phyloP scores from a whole-genome alignment of 2,797 vertebrate genomes.

The Manis javanica region DNA sequence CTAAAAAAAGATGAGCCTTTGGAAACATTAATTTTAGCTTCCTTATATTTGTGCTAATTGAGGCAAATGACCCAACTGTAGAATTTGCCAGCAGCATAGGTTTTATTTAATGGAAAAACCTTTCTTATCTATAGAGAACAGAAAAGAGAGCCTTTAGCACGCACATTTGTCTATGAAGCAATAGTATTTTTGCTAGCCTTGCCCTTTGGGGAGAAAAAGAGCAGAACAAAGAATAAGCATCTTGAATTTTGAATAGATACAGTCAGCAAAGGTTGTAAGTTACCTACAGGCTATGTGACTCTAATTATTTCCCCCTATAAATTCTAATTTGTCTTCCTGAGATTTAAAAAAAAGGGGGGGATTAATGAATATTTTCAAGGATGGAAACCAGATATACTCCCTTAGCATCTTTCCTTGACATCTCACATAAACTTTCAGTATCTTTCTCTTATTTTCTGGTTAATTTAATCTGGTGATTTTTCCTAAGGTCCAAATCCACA shows the following conservation, averaged over 20 bases:
- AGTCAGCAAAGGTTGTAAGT: slow-evolving; percentile 23
- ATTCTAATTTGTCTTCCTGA: slow-evolving; percentile 61
- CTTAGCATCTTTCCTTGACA: slow-evolving; percentile 34
- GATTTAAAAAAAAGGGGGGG: background rate
- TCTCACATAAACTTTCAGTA: background rate
- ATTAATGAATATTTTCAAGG: slow-evolving; percentile 64
- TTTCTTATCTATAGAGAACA: slow-evolving; percentile 71
- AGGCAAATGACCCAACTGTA: slow-evolving; percentile 64
- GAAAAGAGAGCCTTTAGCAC: slow-evolving; percentile 58
- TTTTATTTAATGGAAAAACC: slow-evolving; percentile 74
- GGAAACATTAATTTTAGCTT: slow-evolving; percentile 55
- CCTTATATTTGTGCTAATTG: slow-evolving; percentile 61
- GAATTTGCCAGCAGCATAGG: slow-evolving; percentile 53
- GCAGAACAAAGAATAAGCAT: slow-evolving; percentile 26
- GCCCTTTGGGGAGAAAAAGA: slow-evolving; percentile 26
- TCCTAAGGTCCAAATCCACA: slow-evolving; percentile 3
- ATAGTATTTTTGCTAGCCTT: slow-evolving; percentile 26
- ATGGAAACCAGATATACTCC: background rate
- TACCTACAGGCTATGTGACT: slow-evolving; percentile 42
- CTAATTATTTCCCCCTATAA: slow-evolving; percentile 51
- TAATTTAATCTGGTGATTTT: slow-evolving; percentile 59
- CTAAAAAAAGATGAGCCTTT: background rate
- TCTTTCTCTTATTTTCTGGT: slow-evolving; percentile 30
- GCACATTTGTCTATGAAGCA: slow-evolving; percentile 66
- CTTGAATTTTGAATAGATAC: slow-evolving; percentile 59